Percentiles rank a stretch among this genome's conserved stretches.
Conservation (phyloP, 2,797 vertebrate genomes). For the Hydrophis major region DNA sequence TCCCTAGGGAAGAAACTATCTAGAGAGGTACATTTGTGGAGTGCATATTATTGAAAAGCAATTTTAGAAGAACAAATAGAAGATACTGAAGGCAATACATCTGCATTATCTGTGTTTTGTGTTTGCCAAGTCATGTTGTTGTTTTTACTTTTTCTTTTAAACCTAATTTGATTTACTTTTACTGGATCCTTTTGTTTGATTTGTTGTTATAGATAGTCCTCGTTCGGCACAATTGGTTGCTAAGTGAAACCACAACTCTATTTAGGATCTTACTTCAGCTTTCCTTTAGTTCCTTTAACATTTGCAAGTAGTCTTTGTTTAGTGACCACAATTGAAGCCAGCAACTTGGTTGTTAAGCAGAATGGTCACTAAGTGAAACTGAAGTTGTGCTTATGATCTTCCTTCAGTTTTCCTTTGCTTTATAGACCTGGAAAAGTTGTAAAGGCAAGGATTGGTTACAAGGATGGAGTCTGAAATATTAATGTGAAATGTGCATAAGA, state of each 20-base stretch:
- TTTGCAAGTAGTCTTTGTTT: not conserved
- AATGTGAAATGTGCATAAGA: not conserved
- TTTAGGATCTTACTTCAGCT: not conserved
- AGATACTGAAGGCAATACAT: not conserved
- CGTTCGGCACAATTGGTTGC: not conserved
- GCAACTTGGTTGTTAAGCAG: not conserved
- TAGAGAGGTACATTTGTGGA: slow-evolving; percentile 66
- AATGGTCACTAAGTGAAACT: not conserved
- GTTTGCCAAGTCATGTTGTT: not conserved
- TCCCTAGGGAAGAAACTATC: slow-evolving; percentile 75
- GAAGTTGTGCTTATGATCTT: not conserved
- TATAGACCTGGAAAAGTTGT: not conserved
- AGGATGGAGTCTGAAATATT: not conserved
- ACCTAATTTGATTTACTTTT: not conserved
- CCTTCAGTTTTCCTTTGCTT: not conserved
- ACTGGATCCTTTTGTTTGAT: not conserved
- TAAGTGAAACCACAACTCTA: not conserved
- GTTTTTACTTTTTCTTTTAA: not conserved
- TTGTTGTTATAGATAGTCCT: not conserved
- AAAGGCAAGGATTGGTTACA: not conserved
- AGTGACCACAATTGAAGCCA: not conserved
- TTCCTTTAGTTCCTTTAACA: not conserved
- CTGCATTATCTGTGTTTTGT: not conserved
- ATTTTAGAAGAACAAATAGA: not conserved
- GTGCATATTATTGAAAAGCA: not conserved